These are phyloP conservation scores for Pholis gunnellus DNA, from an alignment of 2,113 vertebrate genomes.

Conservation along the genomic window DNA sequence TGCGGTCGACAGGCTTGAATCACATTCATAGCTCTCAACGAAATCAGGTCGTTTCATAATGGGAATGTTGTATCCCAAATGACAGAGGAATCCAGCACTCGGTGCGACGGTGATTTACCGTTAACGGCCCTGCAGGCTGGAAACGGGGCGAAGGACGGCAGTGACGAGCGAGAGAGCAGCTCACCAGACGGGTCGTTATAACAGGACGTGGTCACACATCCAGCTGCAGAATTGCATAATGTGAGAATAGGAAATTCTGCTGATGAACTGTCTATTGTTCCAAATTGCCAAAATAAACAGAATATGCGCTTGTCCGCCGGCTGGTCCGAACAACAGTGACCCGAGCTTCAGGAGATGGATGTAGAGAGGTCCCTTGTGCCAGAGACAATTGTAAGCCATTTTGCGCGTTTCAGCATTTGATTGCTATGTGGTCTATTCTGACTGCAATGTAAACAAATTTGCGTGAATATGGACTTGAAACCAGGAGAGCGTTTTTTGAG, in stretches of 20 bases:
- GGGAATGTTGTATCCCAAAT: slow-evolving; percentile 35
- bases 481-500: background rate
- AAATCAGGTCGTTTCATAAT: slow-evolving; percentile 56
- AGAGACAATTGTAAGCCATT: too few relatives aligned
- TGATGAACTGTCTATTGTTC: slow-evolving; percentile 59
- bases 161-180: slow-evolving; percentile 40
- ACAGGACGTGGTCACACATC: slow-evolving; percentile 48
- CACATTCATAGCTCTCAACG: slow-evolving; percentile 43
- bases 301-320: slow-evolving; percentile 24
- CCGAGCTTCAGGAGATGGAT: background rate
- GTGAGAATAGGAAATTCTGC: slow-evolving; percentile 53
- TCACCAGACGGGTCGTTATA: slow-evolving; percentile 28
- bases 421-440: too few relatives aligned
- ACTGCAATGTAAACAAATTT: background rate
- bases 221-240: slow-evolving; percentile 49
- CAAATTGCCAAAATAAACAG: slow-evolving; percentile 45
- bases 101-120: slow-evolving; percentile 39
- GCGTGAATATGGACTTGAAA: background rate
- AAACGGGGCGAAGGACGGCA: slow-evolving; percentile 25
- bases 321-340: slow-evolving; percentile 32
- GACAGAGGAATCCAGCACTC: slow-evolving; percentile 34
- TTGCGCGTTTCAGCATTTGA: background rate
- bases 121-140: slow-evolving; percentile 44
- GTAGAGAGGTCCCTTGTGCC: background rate
- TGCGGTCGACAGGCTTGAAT: slow-evolving; percentile 48